Base-by-base conservation (phyloP, 1,140 invertebrate genomes). In the Habropoda laboriosa region DNA sequence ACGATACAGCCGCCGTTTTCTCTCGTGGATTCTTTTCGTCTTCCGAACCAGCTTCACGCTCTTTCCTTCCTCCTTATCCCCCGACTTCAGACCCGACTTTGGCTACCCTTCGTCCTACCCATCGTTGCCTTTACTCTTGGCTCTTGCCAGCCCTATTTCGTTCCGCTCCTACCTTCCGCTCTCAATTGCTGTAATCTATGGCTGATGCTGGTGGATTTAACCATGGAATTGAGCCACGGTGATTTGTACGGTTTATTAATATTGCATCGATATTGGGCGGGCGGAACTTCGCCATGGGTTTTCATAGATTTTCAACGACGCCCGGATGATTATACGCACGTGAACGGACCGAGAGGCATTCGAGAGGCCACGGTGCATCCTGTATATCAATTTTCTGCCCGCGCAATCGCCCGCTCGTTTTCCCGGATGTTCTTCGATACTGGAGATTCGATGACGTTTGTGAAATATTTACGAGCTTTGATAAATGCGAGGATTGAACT, bases 11-110 rank as follows among this genome's bases (percentile, higher is more conserved):
- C 24, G 57, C 75, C 83, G 64, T 85, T 82, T 85, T 74, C 83
- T 86, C 83, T 71, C 75, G 75, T 86, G 80, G 71, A 86, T 86
- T 86, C 84, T 86, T 86, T 82, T 86, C 84, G 83, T 79, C 82
- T 75, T 85, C 51, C 73, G 66, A 85, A 76, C 60, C 57, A 60
- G 47, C 60, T 67, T 68, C 18, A 55, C 57, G 57, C 64, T 45
- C 81, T 67, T 75, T 80, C 61, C 64, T 49, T 75, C 49, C 64
- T 72, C 35, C 58, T 84, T 80, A 70, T 74, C 77, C 58, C 63
- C 64, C 66, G 58, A 24, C 63, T 47, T 64, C 74, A 21, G 32
- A 24, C 35, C 42, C 10, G 42, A n/a, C 53, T 35, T 21, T n/a
- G n/a, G n/a, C n/a, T n/a, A 68, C 21, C 63, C 73, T 45, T 61